These are phyloP conservation scores for Stigmatopora argus DNA, from an alignment of 2,113 vertebrate genomes.

Conservation along the genomic window DNA sequence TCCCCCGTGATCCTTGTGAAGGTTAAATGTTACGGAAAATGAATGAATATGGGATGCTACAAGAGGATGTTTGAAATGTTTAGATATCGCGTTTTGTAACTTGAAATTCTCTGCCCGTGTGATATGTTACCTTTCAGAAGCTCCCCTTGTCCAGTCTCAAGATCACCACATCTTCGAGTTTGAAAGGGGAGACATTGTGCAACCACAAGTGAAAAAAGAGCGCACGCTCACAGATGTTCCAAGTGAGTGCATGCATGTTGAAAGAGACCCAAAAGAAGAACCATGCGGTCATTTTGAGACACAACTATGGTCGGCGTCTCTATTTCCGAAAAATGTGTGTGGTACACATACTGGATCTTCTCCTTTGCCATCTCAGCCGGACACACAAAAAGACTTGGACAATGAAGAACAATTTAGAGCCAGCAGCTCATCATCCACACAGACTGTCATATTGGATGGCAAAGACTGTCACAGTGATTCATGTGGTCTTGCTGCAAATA, in stretches of 20 bases:
- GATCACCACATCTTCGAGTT: conserved; percentile 26
- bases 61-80: no score
- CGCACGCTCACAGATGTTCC: conserved; percentile 5
- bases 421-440: conserved; percentile 2
- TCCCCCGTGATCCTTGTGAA: no score
- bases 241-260: background rate
- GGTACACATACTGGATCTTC: conserved; percentile 13
- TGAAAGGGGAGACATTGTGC: conserved; percentile 22
- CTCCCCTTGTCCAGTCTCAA: conserved; percentile 15
- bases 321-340: background rate
- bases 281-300: conserved; percentile 14
- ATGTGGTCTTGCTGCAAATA: background rate
- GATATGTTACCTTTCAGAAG: conserved; percentile 34
- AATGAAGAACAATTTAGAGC: conserved; percentile 3
- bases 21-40: no score
- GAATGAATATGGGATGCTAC: no score
- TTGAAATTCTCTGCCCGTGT: background rate
- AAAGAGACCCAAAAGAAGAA: conserved; percentile 9
- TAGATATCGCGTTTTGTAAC: no score
- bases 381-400: conserved; percentile 33
- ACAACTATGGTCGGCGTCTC: conserved; percentile 5
- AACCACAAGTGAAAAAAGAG: conserved; percentile 51
- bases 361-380: background rate
- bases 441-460: background rate
- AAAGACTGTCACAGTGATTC: conserved; percentile 1